A percentile compares a stretch with the other conserved stretches of the same genome.
These are phyloP conservation scores for Autographa gamma DNA, from an alignment of 2,888 invertebrate species.

Conservation along the genomic window DNA sequence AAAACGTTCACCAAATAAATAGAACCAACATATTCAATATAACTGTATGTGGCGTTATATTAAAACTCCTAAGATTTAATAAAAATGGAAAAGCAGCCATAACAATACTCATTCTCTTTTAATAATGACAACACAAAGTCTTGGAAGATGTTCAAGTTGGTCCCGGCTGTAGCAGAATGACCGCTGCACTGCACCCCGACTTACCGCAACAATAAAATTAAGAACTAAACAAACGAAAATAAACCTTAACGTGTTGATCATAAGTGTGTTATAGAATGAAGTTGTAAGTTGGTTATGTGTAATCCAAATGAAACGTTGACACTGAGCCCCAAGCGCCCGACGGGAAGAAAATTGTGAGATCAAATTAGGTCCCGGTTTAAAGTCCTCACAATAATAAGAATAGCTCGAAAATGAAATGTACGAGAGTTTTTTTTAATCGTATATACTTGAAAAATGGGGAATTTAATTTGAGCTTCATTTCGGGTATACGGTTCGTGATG, in stretches of 20 bases:
- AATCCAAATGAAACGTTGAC: slow-evolving; percentile 86
- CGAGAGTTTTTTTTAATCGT: slow-evolving; percentile 51
- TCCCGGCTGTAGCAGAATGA: slow-evolving; percentile 76
- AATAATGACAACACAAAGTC: slow-evolving; percentile 80
- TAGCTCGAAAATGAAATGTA: slow-evolving; percentile 73
- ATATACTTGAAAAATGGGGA: slow-evolving; percentile 30
- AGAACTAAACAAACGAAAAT: slow-evolving; percentile 42
- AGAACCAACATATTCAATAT: slow-evolving; percentile 8
- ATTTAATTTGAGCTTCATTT: slow-evolving; percentile 49
- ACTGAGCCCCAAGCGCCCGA: slow-evolving; percentile 78
- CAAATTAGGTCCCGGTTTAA: slow-evolving; percentile 82
- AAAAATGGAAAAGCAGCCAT: slow-evolving; percentile 73
- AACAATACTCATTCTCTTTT: slow-evolving; percentile 80
- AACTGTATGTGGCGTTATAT: slow-evolving; percentile 12
- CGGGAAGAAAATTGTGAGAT: slow-evolving; percentile 83
- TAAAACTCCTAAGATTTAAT: slow-evolving; percentile 63
- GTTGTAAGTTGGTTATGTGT: slow-evolving; percentile 67
- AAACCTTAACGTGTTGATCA: slow-evolving; percentile 44
- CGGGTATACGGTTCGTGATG: neutral
- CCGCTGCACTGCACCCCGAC: slow-evolving; percentile 75
- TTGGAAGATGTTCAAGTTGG: slow-evolving; percentile 80
- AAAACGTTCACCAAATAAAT: neutral
- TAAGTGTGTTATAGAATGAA: slow-evolving; percentile 52
- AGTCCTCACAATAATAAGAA: slow-evolving; percentile 79
- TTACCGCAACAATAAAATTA: slow-evolving; percentile 56